phyloP scores from a whole-genome alignment of 2,888 invertebrate species.

The Trichopoda pennipes region DNA sequence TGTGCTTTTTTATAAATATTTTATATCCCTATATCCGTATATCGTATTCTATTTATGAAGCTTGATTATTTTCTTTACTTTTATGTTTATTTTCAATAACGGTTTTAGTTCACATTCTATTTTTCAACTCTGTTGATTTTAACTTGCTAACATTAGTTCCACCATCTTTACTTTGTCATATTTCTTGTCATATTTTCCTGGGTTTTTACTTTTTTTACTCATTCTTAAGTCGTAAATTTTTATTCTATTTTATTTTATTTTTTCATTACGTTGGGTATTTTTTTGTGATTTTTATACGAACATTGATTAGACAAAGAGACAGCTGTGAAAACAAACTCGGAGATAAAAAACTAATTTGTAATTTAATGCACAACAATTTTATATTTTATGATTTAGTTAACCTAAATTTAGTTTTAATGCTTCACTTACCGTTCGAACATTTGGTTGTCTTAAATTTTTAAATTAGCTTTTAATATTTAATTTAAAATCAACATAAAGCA shows the following conservation, averaged over 20 bases:
- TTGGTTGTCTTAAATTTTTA: too few relatives aligned
- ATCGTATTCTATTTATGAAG: constrained; percentile 52
- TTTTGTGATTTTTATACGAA: constrained; percentile 39
- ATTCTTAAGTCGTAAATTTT: neutral
- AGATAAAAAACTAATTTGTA: constrained; percentile 49
- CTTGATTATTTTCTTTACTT: constrained; percentile 33
- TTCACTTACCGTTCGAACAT: too few relatives aligned
- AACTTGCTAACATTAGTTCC: constrained; percentile 1
- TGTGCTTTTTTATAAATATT: constrained; percentile 14
- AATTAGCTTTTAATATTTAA: too few relatives aligned
- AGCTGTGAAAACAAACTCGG: constrained; percentile 53
- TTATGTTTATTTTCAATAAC: constrained; percentile 28
- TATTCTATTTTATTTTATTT: constrained; percentile 10
- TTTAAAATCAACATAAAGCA: too few relatives aligned
- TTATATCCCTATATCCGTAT: constrained; percentile 44
- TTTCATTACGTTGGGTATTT: constrained; percentile 41
- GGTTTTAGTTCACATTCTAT: constrained; percentile 17
- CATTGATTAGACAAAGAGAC: constrained; percentile 45
- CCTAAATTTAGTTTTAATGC: constrained; percentile 44
- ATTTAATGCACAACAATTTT: constrained; percentile 52
- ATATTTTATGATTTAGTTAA: constrained; percentile 53
- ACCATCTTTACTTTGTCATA: neutral
- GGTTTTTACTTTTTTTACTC: constrained; percentile 21
- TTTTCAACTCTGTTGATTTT: neutral
- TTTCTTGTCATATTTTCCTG: constrained; percentile 19